Evolutionary conservation across 1,140 invertebrate species (phyloP), one percentile per base, ranked within the genome.

Genomic region (Dysdera silvatica): DNA sequence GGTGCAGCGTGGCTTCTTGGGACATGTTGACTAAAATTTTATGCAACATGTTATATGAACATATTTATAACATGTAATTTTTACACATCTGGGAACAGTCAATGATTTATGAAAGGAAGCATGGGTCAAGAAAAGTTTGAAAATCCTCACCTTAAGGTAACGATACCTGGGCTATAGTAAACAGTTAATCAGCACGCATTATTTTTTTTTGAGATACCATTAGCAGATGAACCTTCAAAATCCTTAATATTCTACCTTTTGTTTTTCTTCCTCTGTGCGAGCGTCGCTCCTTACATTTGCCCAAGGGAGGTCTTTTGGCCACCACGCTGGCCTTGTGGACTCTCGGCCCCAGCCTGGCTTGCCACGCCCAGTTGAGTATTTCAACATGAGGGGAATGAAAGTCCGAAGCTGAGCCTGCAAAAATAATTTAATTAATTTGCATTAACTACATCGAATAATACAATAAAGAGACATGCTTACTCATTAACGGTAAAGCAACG

Each of bases 271-370:
- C 74, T 97, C 94, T 28, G 88, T 86, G 61, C 95, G 81, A 6
- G 91, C 94, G 79, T 98, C 95, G 89, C 95, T 96, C 61, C 95
- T 81, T 3, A 98, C 93, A 80, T 98, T 98, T 20, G 93, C 94
- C 93, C 93, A 98, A 1, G 93, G 93, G 65, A 96, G 79, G 76
- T 96, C 93, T 75, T 89, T 89, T 12, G 95, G 95, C 95, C 95
- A 98, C 94, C 95, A 98, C 1, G 88, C 85, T 41, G 95, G 95
- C 68, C 91, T 81, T 37, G 91, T 96, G 16, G 91, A 93, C 71
- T 95, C 90, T 71, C 93, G 84, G 0, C 95, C 95, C 95, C 95
- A 98, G 18, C 94, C 94, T 28, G 95, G 95, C 76, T 98, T 98
- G 41, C 94, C 94, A 65, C 94, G 79, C 1, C 94, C 90, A 56